Base-by-base conservation (phyloP, 2,888 invertebrate species). In the Bedellia somnulentella region DNA sequence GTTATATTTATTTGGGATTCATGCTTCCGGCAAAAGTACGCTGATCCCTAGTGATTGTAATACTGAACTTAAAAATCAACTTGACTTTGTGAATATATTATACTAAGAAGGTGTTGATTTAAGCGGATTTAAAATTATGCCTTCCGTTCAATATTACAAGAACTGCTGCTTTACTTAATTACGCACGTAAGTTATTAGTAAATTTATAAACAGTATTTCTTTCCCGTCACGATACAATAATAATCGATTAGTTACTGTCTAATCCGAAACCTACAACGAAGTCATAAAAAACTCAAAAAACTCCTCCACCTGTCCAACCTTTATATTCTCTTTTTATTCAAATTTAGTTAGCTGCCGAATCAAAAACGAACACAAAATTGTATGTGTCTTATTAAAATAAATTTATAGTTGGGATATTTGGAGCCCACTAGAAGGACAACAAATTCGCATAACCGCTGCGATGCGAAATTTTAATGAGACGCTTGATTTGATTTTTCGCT, bases 361-460 rank as follows among this genome's bases (percentile, higher is more conserved):
- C 63, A 62, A 68, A 75, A 73, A 73, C 57, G 57, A 71, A 51
- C 58, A 64, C 44, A 57, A 61, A 55, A 59, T 52, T 49, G 57
- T 50, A 66, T 75, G 73, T 75, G 75, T 75, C 75, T 73, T 73
- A 75, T 75, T 75, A 75, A 75, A 73, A 63, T 59, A 73, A 75
- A 75, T 75, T 73, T 75, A 75, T 75, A 70, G 73, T 61, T 63
- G 51, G 64, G 49, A 53, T 61, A 67, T 68, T 61, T 62, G 60
- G 75, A 73, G 70, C 73, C 62, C 67, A 68, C 44, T 55, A 57
- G 53, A 57, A 60, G 64, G 62, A 59, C 57, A 60, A 58, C 59
- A 49, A 54, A 58, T 55, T 57, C 48, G n/a, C n/a, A n/a, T n/a
- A n/a, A n/a, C n/a, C n/a, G n/a, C n/a, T n/a, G n/a, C n/a, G n/a